Base-by-base conservation (phyloP, 1,140 invertebrate species). In the Magallana gigas region DNA sequence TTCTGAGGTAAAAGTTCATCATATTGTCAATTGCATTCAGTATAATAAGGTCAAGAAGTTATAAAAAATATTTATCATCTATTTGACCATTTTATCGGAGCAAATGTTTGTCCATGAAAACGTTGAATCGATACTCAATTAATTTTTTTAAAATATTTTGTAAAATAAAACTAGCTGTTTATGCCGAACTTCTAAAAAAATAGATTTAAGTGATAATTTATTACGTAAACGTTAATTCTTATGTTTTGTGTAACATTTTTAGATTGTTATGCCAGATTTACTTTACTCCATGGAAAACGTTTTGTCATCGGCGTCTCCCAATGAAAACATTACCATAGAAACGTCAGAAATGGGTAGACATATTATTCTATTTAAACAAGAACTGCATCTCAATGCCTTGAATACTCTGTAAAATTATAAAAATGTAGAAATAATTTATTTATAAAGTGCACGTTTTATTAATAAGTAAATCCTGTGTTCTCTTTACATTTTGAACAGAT, bases 221-320 rank as follows among this genome's bases (percentile, higher is more conserved):
- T 12, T 14, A 36, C n/a, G 16, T 36, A n/a, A 16, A 57, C 8
- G 3, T 3, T 83, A 57, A 16, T 57, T 60, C 7, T 1, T 9
- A 58, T 84, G 11, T 56, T 48, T 48, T 64, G 1, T 64, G 1
- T 57, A 9, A 48, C 59, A 11, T 62, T 23, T 36, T 29, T 36
- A 83, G 80, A 48, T 14, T 9, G 36, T 83, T 23, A 87, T 87
- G 85, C 80, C 76, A 56, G 29, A 83, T 14, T 18, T 87, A 36
- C 62, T 87, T 58, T 62, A 82, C 16, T 82, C 85, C 8, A 87
- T 87, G 85, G 85, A 87, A 64, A 87, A 83, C 9, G 85, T 87
- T 56, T 29, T 87, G 56, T 82, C 85, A 57, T 57, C 59, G 7
- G 23, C 85, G 16, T 60, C 36, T 56, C 76, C 80, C 7, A 56